phyloP scores from a whole-genome alignment of 2,888 invertebrate species.

The Rutpela maculata region DNA sequence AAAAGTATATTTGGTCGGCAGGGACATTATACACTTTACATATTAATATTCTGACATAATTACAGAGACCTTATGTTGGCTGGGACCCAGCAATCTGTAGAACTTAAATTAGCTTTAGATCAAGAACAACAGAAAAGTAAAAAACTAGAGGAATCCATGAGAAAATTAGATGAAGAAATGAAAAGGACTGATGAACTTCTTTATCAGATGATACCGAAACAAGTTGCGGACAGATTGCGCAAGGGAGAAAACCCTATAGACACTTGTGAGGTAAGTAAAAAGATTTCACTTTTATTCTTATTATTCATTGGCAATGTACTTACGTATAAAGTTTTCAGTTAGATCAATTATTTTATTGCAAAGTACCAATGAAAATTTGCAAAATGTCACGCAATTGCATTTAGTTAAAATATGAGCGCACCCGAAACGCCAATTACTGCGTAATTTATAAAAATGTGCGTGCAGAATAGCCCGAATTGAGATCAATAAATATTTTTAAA shows the following conservation, averaged over 20 bases:
- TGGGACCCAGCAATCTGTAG: slow-evolving; percentile 97
- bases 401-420: too few relatives aligned
- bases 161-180: slow-evolving; percentile 96
- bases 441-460: too few relatives aligned
- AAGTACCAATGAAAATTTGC: too few relatives aligned
- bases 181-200: slow-evolving; percentile 94
- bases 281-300: background rate
- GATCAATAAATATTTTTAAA: too few relatives aligned
- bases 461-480: too few relatives aligned
- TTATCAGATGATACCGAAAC: slow-evolving; percentile 99
- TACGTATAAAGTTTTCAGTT: too few relatives aligned
- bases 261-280: slow-evolving; percentile 89
- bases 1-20: background rate
- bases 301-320: too few relatives aligned
- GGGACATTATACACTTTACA: background rate
- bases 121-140: slow-evolving; percentile 98
- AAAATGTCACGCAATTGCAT: too few relatives aligned
- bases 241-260: slow-evolving; percentile 97
- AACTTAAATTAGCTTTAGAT: slow-evolving; percentile 94
- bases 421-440: too few relatives aligned
- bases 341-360: too few relatives aligned
- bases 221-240: slow-evolving; percentile 94
- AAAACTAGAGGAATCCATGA: slow-evolving; percentile 97
- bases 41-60: slow-evolving; percentile 9
- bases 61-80: slow-evolving; percentile 93